These are phyloP conservation scores for Galerucella nymphaeae DNA, from an alignment of 2,888 invertebrate genomes.

Conservation along the genomic window DNA sequence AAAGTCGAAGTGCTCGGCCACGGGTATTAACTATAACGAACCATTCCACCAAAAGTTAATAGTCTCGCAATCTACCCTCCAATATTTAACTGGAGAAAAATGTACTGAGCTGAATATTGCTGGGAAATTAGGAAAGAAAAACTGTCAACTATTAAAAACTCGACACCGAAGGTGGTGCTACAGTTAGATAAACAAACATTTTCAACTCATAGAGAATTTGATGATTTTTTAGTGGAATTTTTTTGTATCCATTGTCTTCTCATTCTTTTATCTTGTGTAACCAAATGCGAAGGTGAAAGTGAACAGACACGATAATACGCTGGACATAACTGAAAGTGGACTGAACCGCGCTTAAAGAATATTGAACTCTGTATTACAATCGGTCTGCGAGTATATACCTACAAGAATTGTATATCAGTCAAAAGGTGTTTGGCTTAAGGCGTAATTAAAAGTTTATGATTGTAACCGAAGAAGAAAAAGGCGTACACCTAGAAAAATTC, in stretches of 20 bases:
- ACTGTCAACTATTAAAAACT: too few relatives aligned
- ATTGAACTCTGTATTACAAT: slow-evolving; percentile 3
- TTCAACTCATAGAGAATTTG: too few relatives aligned
- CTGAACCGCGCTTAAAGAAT: slow-evolving; percentile 5
- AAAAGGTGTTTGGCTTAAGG: background rate
- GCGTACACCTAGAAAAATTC: background rate
- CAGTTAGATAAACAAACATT: too few relatives aligned
- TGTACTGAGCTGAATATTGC: too few relatives aligned
- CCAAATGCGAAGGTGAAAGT: slow-evolving; percentile 22
- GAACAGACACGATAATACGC: slow-evolving; percentile 9
- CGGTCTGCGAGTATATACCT: background rate
- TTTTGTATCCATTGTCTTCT: background rate
- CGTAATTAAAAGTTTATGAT: background rate
- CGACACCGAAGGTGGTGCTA: too few relatives aligned
- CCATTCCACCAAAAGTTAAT: slow-evolving; percentile 12
- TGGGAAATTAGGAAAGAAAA: too few relatives aligned
- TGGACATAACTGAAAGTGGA: slow-evolving; percentile 19
- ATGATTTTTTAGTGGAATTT: slow-evolving; percentile 3
- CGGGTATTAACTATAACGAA: background rate
- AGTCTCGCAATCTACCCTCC: background rate
- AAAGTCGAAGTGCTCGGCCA: background rate
- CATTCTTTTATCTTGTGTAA: slow-evolving; percentile 21
- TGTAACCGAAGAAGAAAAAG: background rate
- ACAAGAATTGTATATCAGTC: slow-evolving; percentile 1
- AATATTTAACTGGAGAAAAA: background rate